A percentile compares a stretch with the other conserved stretches of the same genome.
Evolutionary conservation across 2,797 vertebrate genomes (phyloP).

Genomic region (Lepilemur septentrionalis): DNA sequence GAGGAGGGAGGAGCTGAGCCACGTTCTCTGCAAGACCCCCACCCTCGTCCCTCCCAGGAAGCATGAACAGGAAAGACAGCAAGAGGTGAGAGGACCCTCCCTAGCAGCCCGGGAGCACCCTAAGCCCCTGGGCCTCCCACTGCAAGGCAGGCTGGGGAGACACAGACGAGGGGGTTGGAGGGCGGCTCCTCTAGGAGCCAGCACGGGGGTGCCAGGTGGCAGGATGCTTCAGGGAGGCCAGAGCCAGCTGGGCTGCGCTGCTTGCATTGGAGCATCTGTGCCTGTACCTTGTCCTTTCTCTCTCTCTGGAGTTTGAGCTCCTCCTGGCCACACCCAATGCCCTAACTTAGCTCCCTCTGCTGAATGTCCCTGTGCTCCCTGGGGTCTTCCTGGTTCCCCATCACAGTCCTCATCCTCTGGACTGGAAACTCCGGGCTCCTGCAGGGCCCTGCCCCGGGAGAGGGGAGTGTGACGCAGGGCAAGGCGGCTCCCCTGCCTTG

Average conservation of each 20-base stretch:
- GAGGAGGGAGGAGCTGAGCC: slow-evolving; percentile 28
- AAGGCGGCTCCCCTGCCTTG: neutral
- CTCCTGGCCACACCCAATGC: neutral
- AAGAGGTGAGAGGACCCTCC: slow-evolving; percentile 78
- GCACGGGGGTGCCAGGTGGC: neutral
- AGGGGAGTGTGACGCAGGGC: neutral
- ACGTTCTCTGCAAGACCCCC: neutral
- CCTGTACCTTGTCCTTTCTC: neutral
- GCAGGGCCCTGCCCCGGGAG: slow-evolving; percentile 7
- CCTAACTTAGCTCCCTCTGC: neutral
- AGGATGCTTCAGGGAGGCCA: neutral
- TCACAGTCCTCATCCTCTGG: neutral
- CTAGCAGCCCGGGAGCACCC: neutral
- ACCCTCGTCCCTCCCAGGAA: neutral
- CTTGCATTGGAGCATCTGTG: neutral
- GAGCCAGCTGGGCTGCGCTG: neutral
- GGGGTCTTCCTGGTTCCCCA: neutral
- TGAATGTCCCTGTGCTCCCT: neutral
- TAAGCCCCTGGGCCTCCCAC: neutral
- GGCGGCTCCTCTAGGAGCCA: neutral
- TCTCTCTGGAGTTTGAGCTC: neutral
- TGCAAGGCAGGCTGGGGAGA: neutral
- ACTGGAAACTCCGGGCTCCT: slow-evolving; percentile 51
- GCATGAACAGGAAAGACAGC: slow-evolving; percentile 83
- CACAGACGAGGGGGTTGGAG: neutral